Percentiles rank a stretch among this genome's conserved stretches.
These are phyloP conservation scores for Lateolabrax maculatus DNA, from an alignment of 2,797 vertebrate genomes.

Conservation along the genomic window DNA sequence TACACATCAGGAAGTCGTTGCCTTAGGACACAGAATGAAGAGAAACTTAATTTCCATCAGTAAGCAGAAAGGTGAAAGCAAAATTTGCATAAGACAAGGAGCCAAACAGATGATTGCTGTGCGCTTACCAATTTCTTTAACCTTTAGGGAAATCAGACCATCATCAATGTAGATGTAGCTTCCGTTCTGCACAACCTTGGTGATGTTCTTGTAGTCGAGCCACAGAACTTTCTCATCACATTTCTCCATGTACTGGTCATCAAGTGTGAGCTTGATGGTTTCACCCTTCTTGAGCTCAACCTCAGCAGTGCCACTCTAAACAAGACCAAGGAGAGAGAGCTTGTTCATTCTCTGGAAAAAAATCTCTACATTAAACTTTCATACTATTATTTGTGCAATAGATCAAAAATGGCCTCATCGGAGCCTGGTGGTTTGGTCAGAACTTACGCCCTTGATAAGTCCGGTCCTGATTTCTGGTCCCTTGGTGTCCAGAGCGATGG, in stretches of 20 bases:
- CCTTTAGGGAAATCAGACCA: slow-evolving; percentile 94
- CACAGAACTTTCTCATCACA: slow-evolving; percentile 94
- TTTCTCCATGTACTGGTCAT: slow-evolving; percentile 91
- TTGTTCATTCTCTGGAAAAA: neutral
- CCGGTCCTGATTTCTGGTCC: slow-evolving; percentile 99
- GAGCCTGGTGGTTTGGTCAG: neutral
- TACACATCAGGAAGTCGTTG: slow-evolving; percentile 88
- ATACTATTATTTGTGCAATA: neutral
- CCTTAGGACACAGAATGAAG: slow-evolving; percentile 80
- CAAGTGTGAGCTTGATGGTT: slow-evolving; percentile 91
- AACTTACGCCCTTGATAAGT: slow-evolving; percentile 97
- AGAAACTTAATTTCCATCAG: neutral
- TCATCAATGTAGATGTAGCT: slow-evolving; percentile 94
- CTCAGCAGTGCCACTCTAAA: slow-evolving; percentile 95
- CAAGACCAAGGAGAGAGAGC: neutral
- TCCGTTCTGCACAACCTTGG: slow-evolving; percentile 90
- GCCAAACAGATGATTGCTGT: neutral
- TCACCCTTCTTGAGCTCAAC: slow-evolving; percentile 94
- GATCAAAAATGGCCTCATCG: neutral
- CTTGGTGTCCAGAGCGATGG: slow-evolving; percentile 97
- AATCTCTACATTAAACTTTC: neutral
- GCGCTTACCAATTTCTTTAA: slow-evolving; percentile 91
- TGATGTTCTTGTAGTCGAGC: slow-evolving; percentile 98
- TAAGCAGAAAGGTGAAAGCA: neutral
- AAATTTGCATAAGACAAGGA: neutral